Conservation (phyloP, 2,113 vertebrate species). For the Trichechus manatus region DNA sequence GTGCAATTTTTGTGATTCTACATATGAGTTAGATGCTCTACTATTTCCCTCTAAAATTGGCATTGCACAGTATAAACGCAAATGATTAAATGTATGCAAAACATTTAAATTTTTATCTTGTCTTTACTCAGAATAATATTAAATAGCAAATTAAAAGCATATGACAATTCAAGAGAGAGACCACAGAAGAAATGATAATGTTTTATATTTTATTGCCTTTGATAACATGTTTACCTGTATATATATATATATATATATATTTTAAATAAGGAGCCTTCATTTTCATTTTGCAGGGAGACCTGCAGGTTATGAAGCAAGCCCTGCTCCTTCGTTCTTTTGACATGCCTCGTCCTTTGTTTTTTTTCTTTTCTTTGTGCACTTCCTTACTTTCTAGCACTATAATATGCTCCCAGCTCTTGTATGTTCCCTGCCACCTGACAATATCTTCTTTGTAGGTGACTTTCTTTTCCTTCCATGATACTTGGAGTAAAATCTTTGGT, state of each 20-base stretch:
- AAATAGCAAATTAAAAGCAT: neutral
- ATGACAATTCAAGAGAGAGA: neutral
- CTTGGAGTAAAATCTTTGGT: neutral
- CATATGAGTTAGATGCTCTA: neutral
- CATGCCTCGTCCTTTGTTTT: neutral
- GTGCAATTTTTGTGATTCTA: neutral
- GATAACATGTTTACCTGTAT: neutral
- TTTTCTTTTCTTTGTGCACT: neutral
- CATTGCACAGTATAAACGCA: neutral
- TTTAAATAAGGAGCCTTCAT: neutral
- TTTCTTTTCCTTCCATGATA: neutral
- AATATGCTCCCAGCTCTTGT: neutral
- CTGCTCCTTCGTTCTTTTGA: neutral
- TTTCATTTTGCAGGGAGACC: neutral
- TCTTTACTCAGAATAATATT: neutral
- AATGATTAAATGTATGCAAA: neutral
- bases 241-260: no score
- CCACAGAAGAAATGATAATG: neutral
- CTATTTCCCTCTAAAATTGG: neutral
- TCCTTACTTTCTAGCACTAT: neutral
- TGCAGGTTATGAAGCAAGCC: neutral
- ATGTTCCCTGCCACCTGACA: neutral
- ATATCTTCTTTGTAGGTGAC: neutral
- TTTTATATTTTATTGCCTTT: neutral
- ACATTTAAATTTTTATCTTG: neutral